These are phyloP conservation scores for Microcaecilia unicolor DNA, from an alignment of 2,797 vertebrate genomes.

Conservation along the genomic window DNA sequence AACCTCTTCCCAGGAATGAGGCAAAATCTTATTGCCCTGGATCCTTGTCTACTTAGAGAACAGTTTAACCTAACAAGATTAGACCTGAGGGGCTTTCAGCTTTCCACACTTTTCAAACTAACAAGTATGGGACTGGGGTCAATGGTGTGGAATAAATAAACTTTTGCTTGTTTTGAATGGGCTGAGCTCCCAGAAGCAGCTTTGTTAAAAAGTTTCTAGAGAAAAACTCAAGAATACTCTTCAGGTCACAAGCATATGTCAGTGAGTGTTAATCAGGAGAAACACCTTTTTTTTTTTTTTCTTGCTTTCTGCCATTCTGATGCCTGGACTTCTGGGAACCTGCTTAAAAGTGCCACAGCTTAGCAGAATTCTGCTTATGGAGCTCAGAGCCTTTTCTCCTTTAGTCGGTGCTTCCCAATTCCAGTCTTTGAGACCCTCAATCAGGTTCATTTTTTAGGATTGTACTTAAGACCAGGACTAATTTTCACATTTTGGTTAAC, in stretches of 20 bases:
- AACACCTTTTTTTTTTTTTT: no score
- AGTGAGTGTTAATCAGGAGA: conserved; percentile 8
- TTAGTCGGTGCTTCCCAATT: no score
- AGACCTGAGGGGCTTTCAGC: conserved; percentile 18
- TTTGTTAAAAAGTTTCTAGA: conserved; percentile 19
- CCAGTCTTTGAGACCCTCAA: no score
- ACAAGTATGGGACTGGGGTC: conserved; percentile 29
- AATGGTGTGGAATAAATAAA: conserved; percentile 30
- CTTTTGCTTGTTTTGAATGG: conserved; percentile 32
- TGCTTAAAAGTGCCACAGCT: no score
- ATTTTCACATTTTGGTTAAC: no score
- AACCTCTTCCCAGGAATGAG: conserved; percentile 19
- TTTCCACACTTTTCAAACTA: conserved; percentile 19
- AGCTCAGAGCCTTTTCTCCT: no score
- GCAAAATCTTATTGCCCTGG: conserved; percentile 31
- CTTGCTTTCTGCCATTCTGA: no score
- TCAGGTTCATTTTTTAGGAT: no score
- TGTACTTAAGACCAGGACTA: no score
- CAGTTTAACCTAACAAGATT: conserved; percentile 50
- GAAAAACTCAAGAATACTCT: conserved; percentile 2
- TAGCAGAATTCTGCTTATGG: no score
- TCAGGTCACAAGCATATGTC: accelerated
- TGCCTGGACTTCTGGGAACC: no score
- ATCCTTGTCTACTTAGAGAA: conserved; percentile 39
- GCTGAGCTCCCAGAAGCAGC: conserved; percentile 22